Evolutionary conservation across 1,140 invertebrate genomes (phyloP), one percentile per base, ranked within the genome.

Genomic region (Diploscapter pachys): DNA sequence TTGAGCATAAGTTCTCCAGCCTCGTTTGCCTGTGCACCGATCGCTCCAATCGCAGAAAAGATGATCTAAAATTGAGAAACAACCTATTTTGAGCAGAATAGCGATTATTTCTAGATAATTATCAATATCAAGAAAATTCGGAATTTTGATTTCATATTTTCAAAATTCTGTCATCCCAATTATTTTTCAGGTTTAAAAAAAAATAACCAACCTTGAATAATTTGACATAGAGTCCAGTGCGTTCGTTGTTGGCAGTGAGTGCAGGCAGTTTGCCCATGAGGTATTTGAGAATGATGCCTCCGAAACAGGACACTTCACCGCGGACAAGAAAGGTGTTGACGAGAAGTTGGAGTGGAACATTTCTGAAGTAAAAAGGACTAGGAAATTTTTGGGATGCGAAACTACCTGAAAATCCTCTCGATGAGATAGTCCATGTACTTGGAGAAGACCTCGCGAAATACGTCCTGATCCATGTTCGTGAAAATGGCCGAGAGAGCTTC

Each of bases 1-100:
- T 63, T 78, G 63, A 78, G 73, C 74, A 77, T 78, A 54, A 52
- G 66, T 11, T 78, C 77, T 56, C 57, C 53, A 52, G 75, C 51
- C 31, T 57, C 31, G 13, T 51, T 4, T 67, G 59, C 6, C 13
- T 66, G 49, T 61, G 70, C 48, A 54, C 49, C 56, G 9, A 31
- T 31, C 31, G 62, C 11, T 48, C 69, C 65, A 51, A 78, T 72
- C 4, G 77, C 74, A 3, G 77, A 78, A 57, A 78, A 78, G 9
- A 78, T 72, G 4, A 78, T 72, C 52, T 31, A 31, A 31, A 31
- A 31, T 31, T 31, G 31, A 31, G 31, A 31, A 31, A 31, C 1
- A 31, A 31, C 31, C 31, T 31, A 31, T 31, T 31, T 31, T 31
- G 31, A 31, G 31, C 31, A 31, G 31, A 31, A 31, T 31, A 31